Base-by-base conservation (phyloP, 1,140 invertebrate species). In the Pogonomyrmex barbatus region DNA sequence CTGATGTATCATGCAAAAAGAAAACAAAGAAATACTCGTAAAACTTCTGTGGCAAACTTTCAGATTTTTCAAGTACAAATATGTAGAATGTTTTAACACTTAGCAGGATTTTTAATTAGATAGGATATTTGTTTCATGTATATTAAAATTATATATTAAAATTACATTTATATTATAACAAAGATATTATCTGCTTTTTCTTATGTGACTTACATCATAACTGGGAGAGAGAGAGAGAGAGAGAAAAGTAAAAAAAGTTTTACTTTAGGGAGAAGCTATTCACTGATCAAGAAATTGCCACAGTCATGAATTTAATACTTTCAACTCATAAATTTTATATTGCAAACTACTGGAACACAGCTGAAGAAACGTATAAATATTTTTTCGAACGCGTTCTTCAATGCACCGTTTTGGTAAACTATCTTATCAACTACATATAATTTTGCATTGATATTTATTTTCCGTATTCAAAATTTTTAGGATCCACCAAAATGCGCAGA, bases 21-120 rank as follows among this genome's bases (percentile, higher is more conserved):
- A 75, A 71, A 84, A 78, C 36, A 91, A 81, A 79, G 82, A 88
- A 50, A 85, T 93, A 84, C 88, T 93, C 87, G 60, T 90, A n/a
- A 84, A 87, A 50, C 60, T 93, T 6, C 75, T 89, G 24, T 94
- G 90, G 91, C 84, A 93, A 91, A 90, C 92, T 88, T 93, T 94
- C 36, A 88, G 81, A 73, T 92, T 92, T 70, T 71, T 75, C n/a
- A 42, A 63, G 30, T 70, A 76, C 30, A 60, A 73, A 68, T 33
- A 60, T 68, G 12, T 58, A 17, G 76, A 54, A 50, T n/a, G 50
- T 30, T 39, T 33, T n/a, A 24, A 79, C 17, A 10, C n/a, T 71
- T 39, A 67, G 39, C 17, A 4, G 36, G 9, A 71, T 12, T 52
- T 0, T 70, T 9, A 56, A 42, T 50, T 50, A 71, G 4, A 17